Evolutionary conservation across 2,113 vertebrate genomes (phyloP), one percentile per base, ranked within the genome.

Genomic region (Penelope pileata): DNA sequence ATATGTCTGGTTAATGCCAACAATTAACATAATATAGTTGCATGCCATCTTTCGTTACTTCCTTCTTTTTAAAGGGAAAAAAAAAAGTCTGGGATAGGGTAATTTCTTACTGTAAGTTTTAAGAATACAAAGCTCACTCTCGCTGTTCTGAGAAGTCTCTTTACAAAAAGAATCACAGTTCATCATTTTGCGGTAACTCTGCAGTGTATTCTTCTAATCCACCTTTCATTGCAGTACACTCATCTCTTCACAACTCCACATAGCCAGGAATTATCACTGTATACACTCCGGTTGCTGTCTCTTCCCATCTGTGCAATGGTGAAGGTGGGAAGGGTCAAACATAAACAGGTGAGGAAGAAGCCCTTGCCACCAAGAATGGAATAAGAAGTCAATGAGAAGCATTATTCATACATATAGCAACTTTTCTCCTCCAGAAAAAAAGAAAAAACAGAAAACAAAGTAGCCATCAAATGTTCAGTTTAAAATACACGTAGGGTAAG

Each of bases 91-190:
- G 45, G 70, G 54, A 53, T 0, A 42, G 51, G 68, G 15, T 34
- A 3, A 54, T 74, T 86, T 83, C 59, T 53, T 51, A n/a, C 24
- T 10, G 3, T 8, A 50, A 45, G 16, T 9, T 70, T 51, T 59
- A 38, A 24, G 82, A 69, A 40, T 4, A 58, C 48, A 72, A 60
- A 84, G 23, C n/a, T 85, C 26, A 4, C 13, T 59, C 76, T 90
- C 83, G 88, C 50, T 81, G 86, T 90, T 83, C 40, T 83, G 56
- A 77, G 79, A 7, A 58, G 29, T 30, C 64, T 88, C 42, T 70
- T n/a, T 9, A 66, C 48, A 86, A 83, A 78, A 47, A n/a, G 68
- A 69, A 5, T 24, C 59, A 13, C 63, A 51, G 29, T 32, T 59
- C 12, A 36, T 9, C 43, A 73, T 60, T 79, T 58, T 82, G 60